phyloP scores from a whole-genome alignment of 2,888 invertebrate species.

The Adelphocoris suturalis region DNA sequence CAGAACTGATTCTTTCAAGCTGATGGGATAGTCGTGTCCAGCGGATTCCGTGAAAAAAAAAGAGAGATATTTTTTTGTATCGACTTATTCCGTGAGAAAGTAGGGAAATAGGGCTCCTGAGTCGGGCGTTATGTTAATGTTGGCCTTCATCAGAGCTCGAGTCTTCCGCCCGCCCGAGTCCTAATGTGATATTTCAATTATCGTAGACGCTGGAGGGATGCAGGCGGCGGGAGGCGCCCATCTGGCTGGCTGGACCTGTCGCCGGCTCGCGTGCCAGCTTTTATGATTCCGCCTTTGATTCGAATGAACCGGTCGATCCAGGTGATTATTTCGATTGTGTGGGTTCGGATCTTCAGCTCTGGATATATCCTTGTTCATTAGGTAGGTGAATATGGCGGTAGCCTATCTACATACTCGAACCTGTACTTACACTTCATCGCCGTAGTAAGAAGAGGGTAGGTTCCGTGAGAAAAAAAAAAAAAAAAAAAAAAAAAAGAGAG shows the following conservation, averaged over 20 bases:
- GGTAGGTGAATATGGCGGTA: not conserved
- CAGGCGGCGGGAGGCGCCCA: not conserved
- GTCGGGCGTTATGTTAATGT: slow-evolving; percentile 30
- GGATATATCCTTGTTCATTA: not conserved
- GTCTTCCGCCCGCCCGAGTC: not conserved
- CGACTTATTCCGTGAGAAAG: not conserved
- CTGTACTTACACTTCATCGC: too few species aligned
- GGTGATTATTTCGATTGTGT: not conserved
- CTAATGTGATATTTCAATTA: slow-evolving; percentile 10
- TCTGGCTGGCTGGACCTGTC: slow-evolving; percentile 24
- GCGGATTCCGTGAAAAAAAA: not conserved
- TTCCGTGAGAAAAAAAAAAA: too few species aligned
- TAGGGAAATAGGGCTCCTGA: slow-evolving; percentile 16
- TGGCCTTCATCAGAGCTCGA: slow-evolving; percentile 12
- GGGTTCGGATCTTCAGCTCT: not conserved
- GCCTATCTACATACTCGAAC: too few species aligned
- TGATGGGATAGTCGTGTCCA: slow-evolving; percentile 1
- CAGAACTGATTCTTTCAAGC: not conserved
- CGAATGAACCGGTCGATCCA: not conserved
- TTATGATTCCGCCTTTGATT: not conserved
- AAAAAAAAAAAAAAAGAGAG: too few species aligned
- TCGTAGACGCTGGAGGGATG: not conserved
- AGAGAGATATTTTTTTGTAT: not conserved
- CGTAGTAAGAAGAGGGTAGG: too few species aligned
- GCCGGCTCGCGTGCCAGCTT: not conserved